These are phyloP conservation scores for Tragopan temminckii DNA, from an alignment of 2,797 vertebrate species.

Conservation along the genomic window DNA sequence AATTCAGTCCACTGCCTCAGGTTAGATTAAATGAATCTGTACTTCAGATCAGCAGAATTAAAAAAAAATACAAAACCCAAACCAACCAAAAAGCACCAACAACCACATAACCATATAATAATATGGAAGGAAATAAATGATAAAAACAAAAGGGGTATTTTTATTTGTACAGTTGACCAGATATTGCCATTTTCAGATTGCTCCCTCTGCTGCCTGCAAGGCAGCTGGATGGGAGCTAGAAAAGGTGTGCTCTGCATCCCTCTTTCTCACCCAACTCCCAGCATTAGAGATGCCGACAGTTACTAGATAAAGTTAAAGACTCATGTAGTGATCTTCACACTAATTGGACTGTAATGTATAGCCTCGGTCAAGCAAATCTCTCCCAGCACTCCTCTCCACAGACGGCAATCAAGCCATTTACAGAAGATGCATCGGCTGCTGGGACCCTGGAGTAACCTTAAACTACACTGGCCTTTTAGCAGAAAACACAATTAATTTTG, in stretches of 20 bases:
- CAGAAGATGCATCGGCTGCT: conserved; percentile 86
- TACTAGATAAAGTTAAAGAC: conserved; percentile 86
- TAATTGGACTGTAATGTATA: conserved; percentile 90
- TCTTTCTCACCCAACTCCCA: conserved; percentile 64
- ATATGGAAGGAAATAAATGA: not conserved
- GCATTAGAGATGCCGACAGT: conserved; percentile 82
- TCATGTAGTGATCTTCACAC: conserved; percentile 84
- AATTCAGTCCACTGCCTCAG: not conserved
- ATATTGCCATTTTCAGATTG: conserved; percentile 27
- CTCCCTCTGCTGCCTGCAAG: conserved; percentile 64
- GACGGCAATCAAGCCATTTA: conserved; percentile 86
- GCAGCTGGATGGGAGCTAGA: not conserved
- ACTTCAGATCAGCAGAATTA: not conserved
- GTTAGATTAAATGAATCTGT: conserved; percentile 51
- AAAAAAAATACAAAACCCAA: not conserved
- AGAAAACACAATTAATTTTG: conserved; percentile 88
- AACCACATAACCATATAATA: not conserved
- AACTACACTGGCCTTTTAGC: conserved; percentile 85
- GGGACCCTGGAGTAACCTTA: conserved; percentile 86
- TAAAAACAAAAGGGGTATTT: not conserved
- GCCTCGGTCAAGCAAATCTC: conserved; percentile 85
- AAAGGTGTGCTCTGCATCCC: conserved; percentile 68
- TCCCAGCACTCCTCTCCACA: conserved; percentile 82
- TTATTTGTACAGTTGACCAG: not conserved
- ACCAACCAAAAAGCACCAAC: not conserved